Evolutionary conservation across 2,888 invertebrate genomes (phyloP).

Genomic region (Acronicta aceris): DNA sequence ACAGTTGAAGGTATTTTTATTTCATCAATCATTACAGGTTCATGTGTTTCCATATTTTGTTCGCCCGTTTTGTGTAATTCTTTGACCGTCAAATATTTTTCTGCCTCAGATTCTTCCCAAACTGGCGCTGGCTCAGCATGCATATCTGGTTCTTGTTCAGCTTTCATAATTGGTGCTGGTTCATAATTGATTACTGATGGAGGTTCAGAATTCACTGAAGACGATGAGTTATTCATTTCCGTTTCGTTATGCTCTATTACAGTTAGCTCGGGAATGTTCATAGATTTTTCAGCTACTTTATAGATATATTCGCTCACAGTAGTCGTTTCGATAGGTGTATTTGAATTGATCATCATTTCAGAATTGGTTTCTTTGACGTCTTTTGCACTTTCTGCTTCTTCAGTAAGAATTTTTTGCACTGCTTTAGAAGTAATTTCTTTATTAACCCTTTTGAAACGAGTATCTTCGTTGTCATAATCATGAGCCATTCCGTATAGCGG

Average conservation of each 20-base stretch:
- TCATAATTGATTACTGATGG: conserved; percentile 5
- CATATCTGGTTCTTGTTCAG: conserved; percentile 14
- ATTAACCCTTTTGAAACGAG: conserved; percentile 77
- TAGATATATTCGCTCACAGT: conserved; percentile 80
- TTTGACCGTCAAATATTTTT: conserved; percentile 59
- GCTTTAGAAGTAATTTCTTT: conserved; percentile 45
- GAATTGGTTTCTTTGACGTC: conserved; percentile 27
- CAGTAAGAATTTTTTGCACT: conserved; percentile 6
- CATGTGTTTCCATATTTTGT: conserved; percentile 34
- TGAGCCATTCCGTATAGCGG: conserved; percentile 75
- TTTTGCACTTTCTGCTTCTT: conserved; percentile 28
- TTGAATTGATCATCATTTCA: conserved; percentile 39
- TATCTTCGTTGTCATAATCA: conserved; percentile 80
- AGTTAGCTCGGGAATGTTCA: conserved; percentile 29
- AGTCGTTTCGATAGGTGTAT: conserved; percentile 68
- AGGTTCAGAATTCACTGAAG: conserved; percentile 25
- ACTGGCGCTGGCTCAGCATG: conserved; percentile 76
- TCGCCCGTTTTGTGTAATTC: conserved; percentile 50
- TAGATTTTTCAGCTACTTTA: conserved; percentile 65
- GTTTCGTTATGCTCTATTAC: conserved; percentile 22
- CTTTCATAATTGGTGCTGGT: conserved; percentile 4
- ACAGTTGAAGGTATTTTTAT: conserved; percentile 41
- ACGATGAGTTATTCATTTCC: conserved; percentile 14
- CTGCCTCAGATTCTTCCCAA: conserved; percentile 75
- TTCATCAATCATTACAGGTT: conserved; percentile 39